phyloP scores from a whole-genome alignment of 2,797 vertebrate genomes.

The Oryzias sinensis region DNA sequence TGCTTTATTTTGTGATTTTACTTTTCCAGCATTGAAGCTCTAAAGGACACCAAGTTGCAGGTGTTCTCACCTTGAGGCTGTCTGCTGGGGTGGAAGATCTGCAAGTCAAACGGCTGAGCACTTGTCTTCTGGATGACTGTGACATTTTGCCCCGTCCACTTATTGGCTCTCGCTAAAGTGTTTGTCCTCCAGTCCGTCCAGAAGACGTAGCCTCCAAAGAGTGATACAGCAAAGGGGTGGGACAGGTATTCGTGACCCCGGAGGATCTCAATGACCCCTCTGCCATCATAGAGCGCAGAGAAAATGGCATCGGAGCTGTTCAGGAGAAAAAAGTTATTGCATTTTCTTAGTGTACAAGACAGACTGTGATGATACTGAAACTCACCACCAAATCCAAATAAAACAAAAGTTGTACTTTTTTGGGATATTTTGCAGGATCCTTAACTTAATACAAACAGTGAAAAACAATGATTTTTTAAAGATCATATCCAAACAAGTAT shows the following conservation, averaged over 20 bases:
- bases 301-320: conserved; percentile 97
- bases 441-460: too few relatives aligned
- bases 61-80: conserved; percentile 87
- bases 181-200: conserved; percentile 99
- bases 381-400: conserved; percentile 31
- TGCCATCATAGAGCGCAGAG: conserved; percentile 95
- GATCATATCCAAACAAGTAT: too few relatives aligned
- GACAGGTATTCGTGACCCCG: conserved; percentile 95
- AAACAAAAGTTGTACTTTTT: conserved; percentile 14
- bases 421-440: too few relatives aligned
- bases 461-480: too few relatives aligned
- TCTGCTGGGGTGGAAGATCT: conserved; percentile 96
- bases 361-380: conserved; percentile 41
- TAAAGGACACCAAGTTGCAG: conserved; percentile 6
- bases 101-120: conserved; percentile 97
- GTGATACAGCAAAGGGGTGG: conserved; percentile 95
- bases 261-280: conserved; percentile 92
- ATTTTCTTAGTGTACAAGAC: conserved; percentile 18
- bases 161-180: conserved; percentile 94
- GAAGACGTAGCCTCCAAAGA: conserved; percentile 94
- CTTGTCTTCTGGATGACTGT: conserved; percentile 99
- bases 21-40: neutral
- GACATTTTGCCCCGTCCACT: conserved; percentile 97
- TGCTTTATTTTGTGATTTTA: conserved; percentile 8
- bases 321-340: conserved; percentile 50